Conservation (phyloP, 2,888 invertebrate genomes). For the Caenorhabditis sulstoni region DNA sequence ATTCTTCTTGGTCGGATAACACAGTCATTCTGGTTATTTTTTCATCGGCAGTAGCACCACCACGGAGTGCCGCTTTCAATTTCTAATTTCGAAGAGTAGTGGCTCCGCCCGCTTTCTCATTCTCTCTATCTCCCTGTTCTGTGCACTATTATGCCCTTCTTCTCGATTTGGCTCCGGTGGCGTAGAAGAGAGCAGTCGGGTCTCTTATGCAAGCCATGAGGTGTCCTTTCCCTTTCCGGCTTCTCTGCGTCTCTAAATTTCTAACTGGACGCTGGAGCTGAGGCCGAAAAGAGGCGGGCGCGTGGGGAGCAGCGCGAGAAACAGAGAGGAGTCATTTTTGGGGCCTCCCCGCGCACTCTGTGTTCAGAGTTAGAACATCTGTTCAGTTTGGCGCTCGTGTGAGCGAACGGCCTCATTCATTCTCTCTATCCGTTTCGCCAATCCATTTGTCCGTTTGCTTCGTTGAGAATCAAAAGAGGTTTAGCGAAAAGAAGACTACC, state of each 20-base stretch:
- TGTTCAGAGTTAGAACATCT: too few species aligned
- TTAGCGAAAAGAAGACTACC: neutral
- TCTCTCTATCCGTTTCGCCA: too few species aligned
- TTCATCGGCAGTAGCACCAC: neutral
- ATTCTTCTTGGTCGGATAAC: neutral
- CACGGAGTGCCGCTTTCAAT: too few species aligned
- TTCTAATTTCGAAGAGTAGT: too few species aligned
- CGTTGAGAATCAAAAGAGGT: too few species aligned
- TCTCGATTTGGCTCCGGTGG: neutral
- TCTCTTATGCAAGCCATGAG: neutral
- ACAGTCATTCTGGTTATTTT: neutral
- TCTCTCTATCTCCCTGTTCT: neutral
- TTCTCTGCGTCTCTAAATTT: neutral
- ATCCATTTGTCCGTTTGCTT: too few species aligned
- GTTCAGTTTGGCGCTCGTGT: too few species aligned
- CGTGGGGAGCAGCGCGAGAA: too few species aligned
- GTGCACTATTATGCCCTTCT: neutral
- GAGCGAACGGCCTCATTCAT: too few species aligned
- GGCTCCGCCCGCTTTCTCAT: neutral
- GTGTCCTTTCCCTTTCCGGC: neutral
- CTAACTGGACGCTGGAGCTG: neutral
- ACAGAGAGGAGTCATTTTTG: too few species aligned
- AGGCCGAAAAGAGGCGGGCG: too few species aligned
- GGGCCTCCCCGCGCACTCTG: too few species aligned
- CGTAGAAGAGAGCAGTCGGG: neutral